Evolutionary conservation across 2,797 vertebrate species (phyloP).

Genomic region (Meriones psammophilus): DNA sequence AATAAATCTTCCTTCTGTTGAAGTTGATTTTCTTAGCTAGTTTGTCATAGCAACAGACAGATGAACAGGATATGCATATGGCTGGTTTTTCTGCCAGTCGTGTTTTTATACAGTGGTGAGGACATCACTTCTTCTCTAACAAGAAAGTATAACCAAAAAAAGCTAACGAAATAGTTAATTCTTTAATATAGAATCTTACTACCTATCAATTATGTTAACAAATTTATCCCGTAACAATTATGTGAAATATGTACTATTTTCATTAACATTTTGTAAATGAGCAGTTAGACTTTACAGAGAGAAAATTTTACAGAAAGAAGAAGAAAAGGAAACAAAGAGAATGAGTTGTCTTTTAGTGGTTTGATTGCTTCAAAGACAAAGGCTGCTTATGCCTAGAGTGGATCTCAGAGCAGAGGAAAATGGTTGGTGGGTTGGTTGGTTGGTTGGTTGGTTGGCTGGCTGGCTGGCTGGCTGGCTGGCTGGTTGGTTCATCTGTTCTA

Average conservation of each 20-base stretch:
- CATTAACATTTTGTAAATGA: background rate
- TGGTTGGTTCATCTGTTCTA: background rate
- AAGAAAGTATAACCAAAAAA: background rate
- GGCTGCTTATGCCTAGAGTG: background rate
- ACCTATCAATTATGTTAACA: background rate
- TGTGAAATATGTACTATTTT: background rate
- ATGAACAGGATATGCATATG: background rate
- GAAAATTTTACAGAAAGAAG: background rate
- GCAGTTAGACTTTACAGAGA: background rate
- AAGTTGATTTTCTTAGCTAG: background rate
- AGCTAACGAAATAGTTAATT: background rate
- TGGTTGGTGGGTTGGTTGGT: background rate
- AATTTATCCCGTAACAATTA: background rate
- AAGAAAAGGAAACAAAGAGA: background rate
- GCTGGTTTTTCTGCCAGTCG: background rate
- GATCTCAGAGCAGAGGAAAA: background rate
- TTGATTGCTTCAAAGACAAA: background rate
- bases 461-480: too few species aligned
- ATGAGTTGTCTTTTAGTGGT: background rate
- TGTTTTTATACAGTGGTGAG: background rate
- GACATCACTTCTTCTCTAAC: background rate
- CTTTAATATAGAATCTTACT: background rate
- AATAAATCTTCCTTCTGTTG: background rate
- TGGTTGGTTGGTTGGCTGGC: background rate
- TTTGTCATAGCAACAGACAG: background rate